Conservation (phyloP, 2,113 vertebrate genomes). For the Ctenodactylus gundi region DNA sequence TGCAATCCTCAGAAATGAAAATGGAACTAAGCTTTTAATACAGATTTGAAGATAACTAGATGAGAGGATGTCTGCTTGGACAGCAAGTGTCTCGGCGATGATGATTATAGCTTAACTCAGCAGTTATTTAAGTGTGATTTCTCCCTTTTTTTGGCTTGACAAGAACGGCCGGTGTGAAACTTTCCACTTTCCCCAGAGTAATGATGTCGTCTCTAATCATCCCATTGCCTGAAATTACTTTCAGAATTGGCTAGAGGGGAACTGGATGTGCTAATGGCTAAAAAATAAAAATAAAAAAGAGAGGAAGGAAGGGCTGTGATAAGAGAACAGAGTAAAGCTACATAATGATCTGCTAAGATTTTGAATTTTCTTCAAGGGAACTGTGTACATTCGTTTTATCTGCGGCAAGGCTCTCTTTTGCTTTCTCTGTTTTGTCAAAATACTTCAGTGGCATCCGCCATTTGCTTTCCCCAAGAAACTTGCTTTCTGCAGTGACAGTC, state of each 20-base stretch:
- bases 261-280: background rate
- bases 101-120: constrained; percentile 64
- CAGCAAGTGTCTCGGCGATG: constrained; percentile 52
- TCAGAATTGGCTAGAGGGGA: constrained; percentile 29
- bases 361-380: constrained; percentile 1
- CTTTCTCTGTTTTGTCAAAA: background rate
- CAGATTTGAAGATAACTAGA: constrained; percentile 65
- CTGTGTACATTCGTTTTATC: background rate
- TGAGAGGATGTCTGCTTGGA: constrained; percentile 60
- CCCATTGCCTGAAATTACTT: constrained; percentile 51
- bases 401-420: background rate
- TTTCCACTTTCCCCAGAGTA: constrained; percentile 34
- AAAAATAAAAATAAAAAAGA: background rate
- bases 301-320: background rate
- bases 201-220: constrained; percentile 28
- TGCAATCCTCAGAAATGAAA: background rate
- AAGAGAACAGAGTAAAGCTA: background rate
- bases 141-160: background rate
- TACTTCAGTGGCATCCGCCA: background rate
- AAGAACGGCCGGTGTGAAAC: background rate
- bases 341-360: background rate
- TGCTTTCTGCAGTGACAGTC: background rate
- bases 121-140: constrained; percentile 43
- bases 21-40: constrained; percentile 31
- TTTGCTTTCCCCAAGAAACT: background rate